Evolutionary conservation across 2,888 invertebrate species (phyloP).

Genomic region (Mimachlamys varia): DNA sequence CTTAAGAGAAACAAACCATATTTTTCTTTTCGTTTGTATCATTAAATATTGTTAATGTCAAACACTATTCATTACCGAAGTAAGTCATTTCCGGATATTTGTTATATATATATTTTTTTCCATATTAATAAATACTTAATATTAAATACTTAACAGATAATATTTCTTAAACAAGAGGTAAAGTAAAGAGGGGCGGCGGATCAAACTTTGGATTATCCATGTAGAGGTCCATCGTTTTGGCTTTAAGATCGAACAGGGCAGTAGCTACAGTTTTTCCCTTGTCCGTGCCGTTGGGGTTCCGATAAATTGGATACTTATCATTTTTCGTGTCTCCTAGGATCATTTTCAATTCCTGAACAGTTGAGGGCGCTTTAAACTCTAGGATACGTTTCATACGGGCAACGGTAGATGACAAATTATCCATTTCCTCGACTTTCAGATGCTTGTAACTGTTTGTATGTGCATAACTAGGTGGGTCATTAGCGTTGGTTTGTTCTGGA

Average conservation of each 20-base stretch:
- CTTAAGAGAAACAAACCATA: too few species aligned
- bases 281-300: not conserved
- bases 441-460: conserved; percentile 12
- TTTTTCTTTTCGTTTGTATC: too few species aligned
- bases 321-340: conserved; percentile 23
- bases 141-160: too few species aligned
- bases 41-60: too few species aligned
- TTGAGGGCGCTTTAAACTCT: not conserved
- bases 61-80: too few species aligned
- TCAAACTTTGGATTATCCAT: not conserved
- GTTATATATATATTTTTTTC: too few species aligned
- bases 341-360: not conserved
- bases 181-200: not conserved
- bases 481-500: not conserved
- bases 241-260: not conserved
- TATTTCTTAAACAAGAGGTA: not conserved
- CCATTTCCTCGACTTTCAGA: not conserved
- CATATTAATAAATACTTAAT: too few species aligned
- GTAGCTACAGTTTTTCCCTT: not conserved
- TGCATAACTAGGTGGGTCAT: not conserved
- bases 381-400: conserved; percentile 4
- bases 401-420: not conserved
- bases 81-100: too few species aligned
- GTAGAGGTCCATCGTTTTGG: not conserved
- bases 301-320: conserved; percentile 27